phyloP scores from a whole-genome alignment of 2,113 vertebrate species.

The Cyanoderma ruficeps region DNA sequence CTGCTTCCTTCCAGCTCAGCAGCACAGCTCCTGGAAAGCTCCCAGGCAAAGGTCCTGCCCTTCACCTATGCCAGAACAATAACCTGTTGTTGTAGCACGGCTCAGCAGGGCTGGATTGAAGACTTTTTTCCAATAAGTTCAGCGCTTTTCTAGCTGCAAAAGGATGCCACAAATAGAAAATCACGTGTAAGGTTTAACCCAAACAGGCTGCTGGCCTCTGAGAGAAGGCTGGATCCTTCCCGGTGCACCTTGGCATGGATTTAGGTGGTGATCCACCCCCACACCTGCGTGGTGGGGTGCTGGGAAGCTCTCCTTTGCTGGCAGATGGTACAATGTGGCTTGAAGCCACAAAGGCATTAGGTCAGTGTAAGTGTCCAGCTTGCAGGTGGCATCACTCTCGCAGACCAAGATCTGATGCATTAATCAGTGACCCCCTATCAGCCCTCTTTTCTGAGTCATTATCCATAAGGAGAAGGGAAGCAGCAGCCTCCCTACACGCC shows the following conservation, averaged over 20 bases:
- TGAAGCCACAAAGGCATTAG: slow-evolving; percentile 10
- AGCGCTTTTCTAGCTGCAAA: background rate
- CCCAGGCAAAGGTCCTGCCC: background rate
- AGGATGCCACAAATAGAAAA: background rate
- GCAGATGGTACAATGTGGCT: slow-evolving; percentile 10
- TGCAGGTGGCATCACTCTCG: background rate
- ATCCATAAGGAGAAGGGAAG: background rate
- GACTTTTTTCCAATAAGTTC: background rate
- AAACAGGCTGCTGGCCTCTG: background rate
- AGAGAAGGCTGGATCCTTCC: background rate
- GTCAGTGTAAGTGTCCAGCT: background rate
- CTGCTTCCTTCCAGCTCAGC: background rate
- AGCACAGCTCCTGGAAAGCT: background rate
- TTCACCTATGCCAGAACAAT: background rate
- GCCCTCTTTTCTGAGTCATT: background rate
- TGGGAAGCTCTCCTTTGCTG: background rate
- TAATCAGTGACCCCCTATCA: background rate
- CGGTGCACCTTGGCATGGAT: background rate
- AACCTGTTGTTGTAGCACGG: background rate
- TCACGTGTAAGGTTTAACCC: accelerated
- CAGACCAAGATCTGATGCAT: background rate
- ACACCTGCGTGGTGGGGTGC: background rate
- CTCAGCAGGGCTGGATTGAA: background rate
- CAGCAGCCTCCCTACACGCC: background rate
- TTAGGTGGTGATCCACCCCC: background rate